These are phyloP conservation scores for Cotesia congregata DNA, from an alignment of 2,888 invertebrate genomes.

Conservation along the genomic window DNA sequence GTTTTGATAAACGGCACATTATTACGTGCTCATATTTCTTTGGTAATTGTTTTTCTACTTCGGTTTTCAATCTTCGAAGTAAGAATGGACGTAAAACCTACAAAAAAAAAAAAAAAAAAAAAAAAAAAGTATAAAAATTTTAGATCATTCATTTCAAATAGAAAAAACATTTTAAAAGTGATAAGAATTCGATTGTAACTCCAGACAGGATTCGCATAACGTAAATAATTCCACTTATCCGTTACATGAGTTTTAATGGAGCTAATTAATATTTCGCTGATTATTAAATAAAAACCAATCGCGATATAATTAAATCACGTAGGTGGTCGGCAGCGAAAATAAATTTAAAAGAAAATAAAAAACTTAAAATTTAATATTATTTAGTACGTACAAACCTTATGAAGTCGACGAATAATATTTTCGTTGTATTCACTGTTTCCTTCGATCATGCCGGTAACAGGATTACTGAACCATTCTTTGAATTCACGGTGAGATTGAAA, in stretches of 20 bases:
- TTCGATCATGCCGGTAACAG: slow-evolving; percentile 96
- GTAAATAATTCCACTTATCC: slow-evolving; percentile 54
- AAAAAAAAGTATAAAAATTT: not conserved
- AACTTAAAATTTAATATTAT: slow-evolving; percentile 35
- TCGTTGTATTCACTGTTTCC: slow-evolving; percentile 93
- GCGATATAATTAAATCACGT: slow-evolving; percentile 46
- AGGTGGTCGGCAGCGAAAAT: slow-evolving; percentile 63
- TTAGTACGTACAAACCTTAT: slow-evolving; percentile 79
- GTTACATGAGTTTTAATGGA: slow-evolving; percentile 67
- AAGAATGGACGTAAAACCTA: slow-evolving; percentile 94
- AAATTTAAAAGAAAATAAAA: not conserved
- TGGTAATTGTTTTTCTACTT: slow-evolving; percentile 98
- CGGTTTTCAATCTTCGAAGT: slow-evolving; percentile 89
- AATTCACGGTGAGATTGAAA: slow-evolving; percentile 97
- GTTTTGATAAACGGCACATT: slow-evolving; percentile 92
- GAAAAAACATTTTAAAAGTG: slow-evolving; percentile 12
- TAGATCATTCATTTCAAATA: slow-evolving; percentile 27
- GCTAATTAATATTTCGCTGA: slow-evolving; percentile 64
- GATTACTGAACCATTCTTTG: slow-evolving; percentile 99
- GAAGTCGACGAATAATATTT: slow-evolving; percentile 87
- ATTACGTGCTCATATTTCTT: slow-evolving; percentile 96
- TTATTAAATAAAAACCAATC: slow-evolving; percentile 51
- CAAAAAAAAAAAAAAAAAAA: slow-evolving; percentile 54
- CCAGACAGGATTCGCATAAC: slow-evolving; percentile 67
- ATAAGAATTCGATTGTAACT: slow-evolving; percentile 56